Evolutionary conservation across 2,113 vertebrate genomes (phyloP), one percentile per base, ranked within the genome.

Genomic region (Callopanchax toddi): DNA sequence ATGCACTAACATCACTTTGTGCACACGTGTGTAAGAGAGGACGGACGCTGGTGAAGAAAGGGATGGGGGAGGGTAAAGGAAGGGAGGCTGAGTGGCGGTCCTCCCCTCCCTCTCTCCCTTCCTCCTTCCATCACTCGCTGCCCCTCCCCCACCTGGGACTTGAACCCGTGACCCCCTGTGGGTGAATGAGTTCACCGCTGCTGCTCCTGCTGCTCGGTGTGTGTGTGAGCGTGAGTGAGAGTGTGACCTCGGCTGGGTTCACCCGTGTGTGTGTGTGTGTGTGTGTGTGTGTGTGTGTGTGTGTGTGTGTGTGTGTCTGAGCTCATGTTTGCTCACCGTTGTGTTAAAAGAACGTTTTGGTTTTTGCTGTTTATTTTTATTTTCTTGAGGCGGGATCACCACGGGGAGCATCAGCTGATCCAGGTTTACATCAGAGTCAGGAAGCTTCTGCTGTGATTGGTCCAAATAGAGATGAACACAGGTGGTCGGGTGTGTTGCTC

Each of bases 141-240:
- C 69, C 82, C 81, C 64, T 67, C 86, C 87, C 79, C 84, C 87
- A 89, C 72, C 50, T 72, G 86, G 88, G 90, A 92, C 88, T 90
- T 91, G 90, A 92, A 91, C 90, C 88, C 71, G 42, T 90, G 89
- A 92, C 89, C 90, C 67, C 13, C n/a, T n/a, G 53, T 29, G 53
- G 72, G 86, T 91, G 88, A 87, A 86, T 83, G 86, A 86, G 90
- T 91, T 91, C 87, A 90, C 74, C 79, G 79, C 68, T 83, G 77
- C 68, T 76, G 50, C 67, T 67, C 60, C 65, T 53, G 18, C 71
- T 44, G 39, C 53, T 52, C 23, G 39, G 60, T 45, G 1, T 54
- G 1, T 54, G 52, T 32, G 4, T 3, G 44, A 48, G 23, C 23
- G 44, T 59, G 60, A 34, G 44, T 62, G 52, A 37, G 68, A 42